phyloP scores from a whole-genome alignment of 2,888 invertebrate species.

The Campoletis raptor region DNA sequence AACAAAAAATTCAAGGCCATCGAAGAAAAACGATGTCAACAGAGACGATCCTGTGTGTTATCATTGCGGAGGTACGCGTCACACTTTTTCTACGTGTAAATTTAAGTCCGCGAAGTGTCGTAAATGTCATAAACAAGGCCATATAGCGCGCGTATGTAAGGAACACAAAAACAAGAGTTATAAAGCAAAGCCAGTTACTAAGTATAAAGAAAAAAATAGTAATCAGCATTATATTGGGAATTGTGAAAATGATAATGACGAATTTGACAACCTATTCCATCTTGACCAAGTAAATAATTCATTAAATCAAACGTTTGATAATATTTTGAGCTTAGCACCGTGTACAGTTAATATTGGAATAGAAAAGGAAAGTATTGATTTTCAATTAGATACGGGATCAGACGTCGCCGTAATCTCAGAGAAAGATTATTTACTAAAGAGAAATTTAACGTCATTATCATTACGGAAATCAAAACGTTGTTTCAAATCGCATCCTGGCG shows the following conservation, averaged over 20 bases:
- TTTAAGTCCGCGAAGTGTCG: not conserved
- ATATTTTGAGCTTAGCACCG: constrained; percentile 1
- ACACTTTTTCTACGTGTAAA: not conserved
- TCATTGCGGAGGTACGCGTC: constrained; percentile 1
- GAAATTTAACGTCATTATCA: not conserved
- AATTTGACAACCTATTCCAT: not conserved
- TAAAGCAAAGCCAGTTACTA: not conserved
- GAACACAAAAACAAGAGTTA: not conserved
- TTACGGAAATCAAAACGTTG: not conserved
- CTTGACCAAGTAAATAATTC: constrained; percentile 1
- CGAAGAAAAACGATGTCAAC: not conserved
- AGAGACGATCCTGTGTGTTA: not conserved
- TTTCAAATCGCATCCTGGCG: not conserved
- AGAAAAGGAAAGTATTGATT: not conserved
- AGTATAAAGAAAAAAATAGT: not conserved
- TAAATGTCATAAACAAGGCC: not conserved
- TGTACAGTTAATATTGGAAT: not conserved
- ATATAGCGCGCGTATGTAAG: not conserved
- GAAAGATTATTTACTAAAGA: not conserved
- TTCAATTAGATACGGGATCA: not conserved
- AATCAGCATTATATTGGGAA: not conserved
- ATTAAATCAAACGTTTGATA: not conserved
- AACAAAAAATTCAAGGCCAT: not conserved
- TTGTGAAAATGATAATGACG: not conserved
- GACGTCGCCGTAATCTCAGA: not conserved